phyloP scores from a whole-genome alignment of 2,888 invertebrate species.

The Papilio elwesi region DNA sequence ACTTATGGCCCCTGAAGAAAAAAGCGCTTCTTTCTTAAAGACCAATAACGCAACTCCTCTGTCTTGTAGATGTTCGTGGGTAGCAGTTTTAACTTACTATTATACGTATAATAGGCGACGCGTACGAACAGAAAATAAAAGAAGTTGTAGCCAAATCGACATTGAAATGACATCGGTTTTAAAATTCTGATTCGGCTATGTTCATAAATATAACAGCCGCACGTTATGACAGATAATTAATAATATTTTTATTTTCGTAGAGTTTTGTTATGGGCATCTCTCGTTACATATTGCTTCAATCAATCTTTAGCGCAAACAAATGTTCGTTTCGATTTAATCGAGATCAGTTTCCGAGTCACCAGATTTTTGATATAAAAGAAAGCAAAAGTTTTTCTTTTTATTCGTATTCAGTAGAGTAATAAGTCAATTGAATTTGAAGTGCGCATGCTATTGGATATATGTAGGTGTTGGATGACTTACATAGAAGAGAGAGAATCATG shows the following conservation, averaged over 20 bases:
- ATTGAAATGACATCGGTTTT: too few relatives aligned
- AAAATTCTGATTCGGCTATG: neutral
- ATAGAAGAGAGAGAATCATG: too few relatives aligned
- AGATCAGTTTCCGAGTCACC: neutral
- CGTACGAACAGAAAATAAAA: too few relatives aligned
- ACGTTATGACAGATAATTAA: slow-evolving; percentile 23
- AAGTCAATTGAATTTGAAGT: neutral
- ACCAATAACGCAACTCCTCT: too few relatives aligned
- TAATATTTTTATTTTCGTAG: slow-evolving; percentile 23
- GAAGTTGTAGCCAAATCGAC: too few relatives aligned
- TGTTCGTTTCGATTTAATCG: slow-evolving; percentile 22
- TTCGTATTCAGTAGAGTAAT: neutral
- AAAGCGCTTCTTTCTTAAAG: too few relatives aligned
- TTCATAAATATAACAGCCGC: neutral
- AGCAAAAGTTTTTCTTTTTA: slow-evolving; percentile 15
- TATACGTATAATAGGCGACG: too few relatives aligned
- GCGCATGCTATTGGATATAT: too few relatives aligned
- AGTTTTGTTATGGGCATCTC: slow-evolving; percentile 35
- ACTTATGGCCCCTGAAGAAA: too few relatives aligned
- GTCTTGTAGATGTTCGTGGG: too few relatives aligned
- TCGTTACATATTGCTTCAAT: slow-evolving; percentile 30
- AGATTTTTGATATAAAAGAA: neutral
- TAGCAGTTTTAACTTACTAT: too few relatives aligned
- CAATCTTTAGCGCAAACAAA: slow-evolving; percentile 38
- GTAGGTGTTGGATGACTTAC: too few relatives aligned